Base-by-base conservation (phyloP, 1,140 invertebrate species). In the Formica selysi region DNA sequence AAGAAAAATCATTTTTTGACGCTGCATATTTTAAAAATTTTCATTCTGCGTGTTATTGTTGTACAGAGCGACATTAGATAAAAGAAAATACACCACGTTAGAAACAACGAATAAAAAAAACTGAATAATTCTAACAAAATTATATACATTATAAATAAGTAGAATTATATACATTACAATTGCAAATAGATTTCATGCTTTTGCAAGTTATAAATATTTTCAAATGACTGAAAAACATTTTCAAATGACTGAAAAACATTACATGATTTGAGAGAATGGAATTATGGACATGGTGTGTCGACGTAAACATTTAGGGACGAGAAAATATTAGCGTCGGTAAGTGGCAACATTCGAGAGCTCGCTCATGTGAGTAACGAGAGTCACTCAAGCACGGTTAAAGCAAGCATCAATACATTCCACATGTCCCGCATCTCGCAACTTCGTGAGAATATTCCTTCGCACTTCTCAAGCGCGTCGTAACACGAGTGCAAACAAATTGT, bases 341-440 rank as follows among this genome's bases (percentile, higher is more conserved):
- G 93, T 94, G 91, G 86, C 91, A 94, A 93, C 91, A 94, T 93
- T 94, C 86, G 86, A 93, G 87, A 80, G 89, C 76, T 91, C 93
- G 91, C 85, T 92, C 93, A 93, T 93, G 94, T 91, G 92, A 88
- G 79, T 86, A 64, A 92, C 80, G 89, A 94, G 93, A 94, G 94
- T 94, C 93, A 92, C 93, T 94, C 85, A 57, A 79, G 87, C 83
- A 68, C 85, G 71, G 89, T 92, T 86, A 78, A 85, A 89, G 85
- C 85, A 87, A 89, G 79, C 87, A 79, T 81, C 83, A 85, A 78
- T 67, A 81, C 81, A 87, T 68, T 90, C 85, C 76, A 51, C 76
- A 83, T 59, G 44, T 92, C 94, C 93, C 93, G 93, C 93, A 95
- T 94, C 74, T 85, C 11, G 73, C 70, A 86, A 88, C 86, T 84